Percentiles rank a stretch among this genome's conserved stretches.
These are phyloP conservation scores for Platanista minor DNA, from an alignment of 2,113 vertebrate genomes.

Conservation along the genomic window DNA sequence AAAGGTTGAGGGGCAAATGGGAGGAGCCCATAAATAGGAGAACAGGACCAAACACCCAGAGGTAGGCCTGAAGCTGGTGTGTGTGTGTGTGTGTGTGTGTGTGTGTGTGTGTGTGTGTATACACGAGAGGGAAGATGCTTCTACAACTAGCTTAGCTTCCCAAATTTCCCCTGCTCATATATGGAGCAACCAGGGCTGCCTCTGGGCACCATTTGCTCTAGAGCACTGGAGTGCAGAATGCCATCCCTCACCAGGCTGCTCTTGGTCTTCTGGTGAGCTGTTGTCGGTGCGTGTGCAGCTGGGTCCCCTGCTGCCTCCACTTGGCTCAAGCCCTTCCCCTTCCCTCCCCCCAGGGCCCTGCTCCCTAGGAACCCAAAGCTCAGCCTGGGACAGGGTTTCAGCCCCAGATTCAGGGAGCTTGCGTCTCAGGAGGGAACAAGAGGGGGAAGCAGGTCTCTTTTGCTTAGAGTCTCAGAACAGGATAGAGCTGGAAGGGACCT, in stretches of 20 bases:
- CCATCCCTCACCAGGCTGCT: background rate
- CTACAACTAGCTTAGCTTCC: background rate
- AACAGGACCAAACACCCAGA: background rate
- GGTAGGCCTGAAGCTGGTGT: background rate
- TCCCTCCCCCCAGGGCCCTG: background rate
- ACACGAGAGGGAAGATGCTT: background rate
- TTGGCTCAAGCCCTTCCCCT: background rate
- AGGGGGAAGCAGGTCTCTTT: background rate
- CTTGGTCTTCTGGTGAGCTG: background rate
- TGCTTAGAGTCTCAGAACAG: background rate
- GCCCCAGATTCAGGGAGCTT: background rate
- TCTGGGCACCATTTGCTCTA: background rate
- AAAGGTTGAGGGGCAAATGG: background rate
- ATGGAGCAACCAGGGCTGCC: background rate
- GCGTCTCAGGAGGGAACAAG: background rate
- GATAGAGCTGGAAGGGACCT: background rate
- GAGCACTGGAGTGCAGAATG: background rate
- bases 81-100: background rate
- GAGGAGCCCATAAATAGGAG: background rate
- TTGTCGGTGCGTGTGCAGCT: background rate
- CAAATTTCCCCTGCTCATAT: background rate
- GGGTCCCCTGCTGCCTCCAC: too few relatives aligned
- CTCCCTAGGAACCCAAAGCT: background rate
- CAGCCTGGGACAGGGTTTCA: background rate
- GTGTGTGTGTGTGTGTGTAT: background rate